Base-by-base conservation (phyloP, 2,888 invertebrate species). In the Caenorhabditis sulstoni region DNA sequence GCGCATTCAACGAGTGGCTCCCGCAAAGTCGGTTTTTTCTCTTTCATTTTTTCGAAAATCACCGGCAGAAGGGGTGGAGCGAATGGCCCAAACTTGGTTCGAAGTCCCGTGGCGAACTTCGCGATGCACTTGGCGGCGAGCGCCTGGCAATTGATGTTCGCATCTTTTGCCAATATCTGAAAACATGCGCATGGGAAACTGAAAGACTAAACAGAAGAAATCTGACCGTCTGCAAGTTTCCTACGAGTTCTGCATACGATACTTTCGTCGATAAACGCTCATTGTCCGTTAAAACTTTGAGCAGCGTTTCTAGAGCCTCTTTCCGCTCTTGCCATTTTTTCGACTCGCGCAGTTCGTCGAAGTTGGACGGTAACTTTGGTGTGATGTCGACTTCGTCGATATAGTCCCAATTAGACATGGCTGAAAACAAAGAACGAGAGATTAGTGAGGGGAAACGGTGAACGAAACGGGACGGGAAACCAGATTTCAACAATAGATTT, bases 321-420 rank as follows among this genome's bases (percentile, higher is more conserved):
- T 96, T 97, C 35, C 99, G 92, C 71, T 97, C 95, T 45, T 78
- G 79, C 99, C 99, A 99, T 90, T 98, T 98, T 91, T 97, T 97
- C 0, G 95, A 95, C 88, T 98, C 96, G 3, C 95, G 91, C 91
- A 96, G 95, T 3, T 97, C 96, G 90, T 94, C 96, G 91, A 97
- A 98, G 91, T 97, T 96, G 91, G 96, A 95, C 0, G 97, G 96
- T 41, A 99, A 91, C 90, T 96, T 95, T 0, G 95, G 94, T 0
- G 98, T 91, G 83, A 99, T 95, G 90, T 99, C 96, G 55, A 96
- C 96, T 0, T 97, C 95, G 87, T 95, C 95, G 39, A 97, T 91
- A 0, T 97, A 92, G 70, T 98, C 98, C 91, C 94, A 77, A 23
- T 79, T 77, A 16, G 74, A 71, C 84, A 84, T 84, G 59, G 39